A percentile compares a stretch with the other conserved stretches of the same genome.
Conservation (phyloP, 37 sponge, comb jelly and placozoan genomes). For the Spongilla lacustris region DNA sequence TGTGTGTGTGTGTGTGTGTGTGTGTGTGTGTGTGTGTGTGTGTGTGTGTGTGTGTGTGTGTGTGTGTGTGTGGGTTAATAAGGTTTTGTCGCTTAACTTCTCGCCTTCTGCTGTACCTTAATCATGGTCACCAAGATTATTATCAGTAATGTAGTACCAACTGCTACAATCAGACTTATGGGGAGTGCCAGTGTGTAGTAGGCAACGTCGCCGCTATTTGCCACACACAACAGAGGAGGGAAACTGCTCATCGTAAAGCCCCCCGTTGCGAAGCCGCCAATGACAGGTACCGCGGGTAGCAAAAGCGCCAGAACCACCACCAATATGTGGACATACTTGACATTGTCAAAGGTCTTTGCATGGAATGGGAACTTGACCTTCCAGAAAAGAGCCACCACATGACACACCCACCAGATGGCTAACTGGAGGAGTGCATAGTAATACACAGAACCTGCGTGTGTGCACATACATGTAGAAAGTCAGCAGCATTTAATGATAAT, state of each 20-base stretch:
- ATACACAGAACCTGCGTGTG: slow-evolving; percentile 18
- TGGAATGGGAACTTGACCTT: slow-evolving; percentile 28
- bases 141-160: slow-evolving; percentile 34
- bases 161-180: slow-evolving; percentile 19
- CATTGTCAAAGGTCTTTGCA: neutral
- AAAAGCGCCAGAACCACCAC: slow-evolving; percentile 8
- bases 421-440: slow-evolving; percentile 35
- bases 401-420: slow-evolving; percentile 31
- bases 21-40: neutral
- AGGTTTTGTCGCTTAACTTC: neutral
- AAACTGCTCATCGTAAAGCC: neutral
- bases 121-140: slow-evolving; percentile 17
- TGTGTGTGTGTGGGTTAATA: neutral
- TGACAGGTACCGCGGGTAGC: slow-evolving; percentile 16
- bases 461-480: neutral
- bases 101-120: slow-evolving; percentile 9
- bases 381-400: slow-evolving; percentile 20
- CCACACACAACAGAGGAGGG: slow-evolving; percentile 42
- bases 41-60: neutral
- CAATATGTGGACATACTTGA: slow-evolving; percentile 16
- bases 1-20: neutral
- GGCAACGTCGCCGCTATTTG: neutral
- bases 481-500: neutral
- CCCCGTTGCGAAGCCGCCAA: neutral
- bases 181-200: slow-evolving; percentile 25